phyloP scores from a whole-genome alignment of 2,113 vertebrate species.

The Nothocercus julius region DNA sequence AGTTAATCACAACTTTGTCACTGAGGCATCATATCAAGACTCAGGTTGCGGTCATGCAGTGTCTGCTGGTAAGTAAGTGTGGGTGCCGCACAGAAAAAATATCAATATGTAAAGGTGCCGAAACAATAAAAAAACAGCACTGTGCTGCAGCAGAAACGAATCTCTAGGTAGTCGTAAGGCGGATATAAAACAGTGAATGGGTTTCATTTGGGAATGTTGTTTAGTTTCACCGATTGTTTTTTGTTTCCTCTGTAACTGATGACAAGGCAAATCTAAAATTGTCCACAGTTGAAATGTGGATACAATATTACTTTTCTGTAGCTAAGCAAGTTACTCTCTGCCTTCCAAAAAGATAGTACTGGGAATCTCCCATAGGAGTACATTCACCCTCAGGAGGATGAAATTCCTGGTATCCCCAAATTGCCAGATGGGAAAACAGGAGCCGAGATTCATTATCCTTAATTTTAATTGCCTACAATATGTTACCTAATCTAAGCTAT shows the following conservation, averaged over 20 bases:
- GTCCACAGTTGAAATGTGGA: conserved; percentile 15
- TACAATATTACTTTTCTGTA: neutral
- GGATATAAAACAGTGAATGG: neutral
- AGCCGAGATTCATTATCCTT: neutral
- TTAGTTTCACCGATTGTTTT: neutral
- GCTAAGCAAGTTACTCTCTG: neutral
- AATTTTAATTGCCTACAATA: neutral
- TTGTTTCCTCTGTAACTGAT: neutral
- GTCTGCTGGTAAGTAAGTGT: neutral
- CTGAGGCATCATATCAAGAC: neutral
- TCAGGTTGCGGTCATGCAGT: neutral
- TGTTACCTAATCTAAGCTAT: neutral
- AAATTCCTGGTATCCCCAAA: neutral
- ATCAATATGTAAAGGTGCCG: neutral
- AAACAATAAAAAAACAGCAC: neutral
- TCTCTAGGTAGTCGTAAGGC: neutral
- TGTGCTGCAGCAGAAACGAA: neutral
- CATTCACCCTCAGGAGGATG: neutral
- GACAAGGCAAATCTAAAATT: neutral
- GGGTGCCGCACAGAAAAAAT: neutral
- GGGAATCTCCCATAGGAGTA: neutral
- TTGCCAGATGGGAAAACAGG: neutral
- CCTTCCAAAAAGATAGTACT: neutral
- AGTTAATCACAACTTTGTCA: neutral
- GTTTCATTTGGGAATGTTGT: neutral